Evolutionary conservation across 2,888 invertebrate genomes (phyloP), one percentile per base, ranked within the genome.

Genomic region (Julus scandinavius): DNA sequence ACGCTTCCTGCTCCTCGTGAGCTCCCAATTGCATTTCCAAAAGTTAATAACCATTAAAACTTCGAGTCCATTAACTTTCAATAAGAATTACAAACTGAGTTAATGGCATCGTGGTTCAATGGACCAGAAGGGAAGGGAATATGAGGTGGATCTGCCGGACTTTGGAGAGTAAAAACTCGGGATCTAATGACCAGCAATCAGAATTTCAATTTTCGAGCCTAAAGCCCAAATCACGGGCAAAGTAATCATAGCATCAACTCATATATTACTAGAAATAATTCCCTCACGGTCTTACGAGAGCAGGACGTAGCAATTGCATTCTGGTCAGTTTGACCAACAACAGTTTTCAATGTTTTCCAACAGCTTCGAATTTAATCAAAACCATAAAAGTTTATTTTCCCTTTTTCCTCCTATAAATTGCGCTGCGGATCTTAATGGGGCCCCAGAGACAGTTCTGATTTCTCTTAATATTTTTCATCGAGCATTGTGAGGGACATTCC

Each of bases 11-110:
- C 41, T 45, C 6, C 41, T 45, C 4, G 13, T 54, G 11, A 54
- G 11, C 54, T 54, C 40, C 83, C n/a, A n/a, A 83, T 83, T 83
- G 83, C 40, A 40, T 83, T 83, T 83, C 40, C 83, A 83, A 83
- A 54, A 83, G 38, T 83, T 83, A 83, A 83, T 83, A 83, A 83
- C 83, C 83, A 83, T 83, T 83, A 83, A 83, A 83, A 83, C 83
- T 83, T 83, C 83, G 40, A 83, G 38, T 83, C 83, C 83, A 83
- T 83, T 83, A 83, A 83, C 83, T 40, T 83, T 83, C 40, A 83
- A 54, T 29, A 83, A 83, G 83, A 83, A 83, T 83, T 83, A 83
- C 83, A 83, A 83, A 40, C 83, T n/a, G 40, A 83, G 38, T 83
- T 83, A 83, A 83, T 83, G 83, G 83, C 40, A 38, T 83, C 40